Conservation (phyloP, 1,140 invertebrate species). For the Hyles euphorbiae region DNA sequence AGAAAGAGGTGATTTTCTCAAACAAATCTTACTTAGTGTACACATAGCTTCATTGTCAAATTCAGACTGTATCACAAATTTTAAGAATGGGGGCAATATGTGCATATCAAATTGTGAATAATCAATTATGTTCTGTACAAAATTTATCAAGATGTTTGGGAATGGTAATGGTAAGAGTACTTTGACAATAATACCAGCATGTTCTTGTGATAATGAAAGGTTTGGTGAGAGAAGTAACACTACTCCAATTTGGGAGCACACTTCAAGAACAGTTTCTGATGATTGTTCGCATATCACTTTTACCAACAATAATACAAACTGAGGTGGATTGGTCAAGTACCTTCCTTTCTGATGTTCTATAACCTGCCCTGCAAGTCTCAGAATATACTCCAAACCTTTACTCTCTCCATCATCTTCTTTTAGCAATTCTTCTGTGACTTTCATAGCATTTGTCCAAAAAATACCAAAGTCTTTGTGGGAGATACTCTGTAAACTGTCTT, state of each 20-base stretch:
- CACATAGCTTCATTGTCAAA: slow-evolving; percentile 76
- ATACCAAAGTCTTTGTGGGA: slow-evolving; percentile 76
- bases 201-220: slow-evolving; percentile 81
- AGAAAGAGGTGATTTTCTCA: slow-evolving; percentile 79
- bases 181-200: slow-evolving; percentile 79
- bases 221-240: slow-evolving; percentile 78
- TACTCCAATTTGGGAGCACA: slow-evolving; percentile 76
- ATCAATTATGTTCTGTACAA: slow-evolving; percentile 79
- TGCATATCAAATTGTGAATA: slow-evolving; percentile 84
- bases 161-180: slow-evolving; percentile 77
- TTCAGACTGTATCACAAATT: slow-evolving; percentile 75
- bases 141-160: slow-evolving; percentile 76
- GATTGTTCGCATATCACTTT: slow-evolving; percentile 75
- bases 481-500: slow-evolving; percentile 77
- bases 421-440: slow-evolving; percentile 49
- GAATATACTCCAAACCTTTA: slow-evolving; percentile 61
- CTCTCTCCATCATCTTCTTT: slow-evolving; percentile 46
- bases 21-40: slow-evolving; percentile 81
- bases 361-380: slow-evolving; percentile 77
- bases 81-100: slow-evolving; percentile 82
- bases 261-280: slow-evolving; percentile 70
- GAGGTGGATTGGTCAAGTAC: slow-evolving; percentile 76
- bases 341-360: slow-evolving; percentile 80
- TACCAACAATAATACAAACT: slow-evolving; percentile 73
- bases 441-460: slow-evolving; percentile 77